Evolutionary conservation across 2,888 invertebrate genomes (phyloP).

Genomic region (Drosophila pegasa): DNA sequence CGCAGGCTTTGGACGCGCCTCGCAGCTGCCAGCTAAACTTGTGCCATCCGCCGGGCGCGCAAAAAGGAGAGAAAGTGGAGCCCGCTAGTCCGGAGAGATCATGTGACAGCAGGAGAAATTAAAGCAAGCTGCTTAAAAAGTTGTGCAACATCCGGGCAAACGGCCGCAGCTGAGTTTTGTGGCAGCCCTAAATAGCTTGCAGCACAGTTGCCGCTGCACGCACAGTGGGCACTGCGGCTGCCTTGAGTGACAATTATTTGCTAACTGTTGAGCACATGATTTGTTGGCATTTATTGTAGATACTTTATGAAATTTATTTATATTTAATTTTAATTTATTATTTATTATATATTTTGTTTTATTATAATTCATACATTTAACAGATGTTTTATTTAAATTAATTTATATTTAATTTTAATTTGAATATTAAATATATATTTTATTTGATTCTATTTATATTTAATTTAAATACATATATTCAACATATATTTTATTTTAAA

Average conservation of each 20-base stretch:
- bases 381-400: too few relatives aligned
- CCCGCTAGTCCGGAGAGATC: conserved; percentile 37
- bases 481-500: too few relatives aligned
- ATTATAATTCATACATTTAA: too few relatives aligned
- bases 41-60: conserved; percentile 31
- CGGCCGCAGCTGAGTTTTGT: conserved; percentile 39
- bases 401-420: too few relatives aligned
- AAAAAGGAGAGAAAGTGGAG: conserved; percentile 1
- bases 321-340: too few relatives aligned
- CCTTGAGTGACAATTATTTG: not conserved
- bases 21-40: conserved; percentile 48
- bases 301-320: too few relatives aligned
- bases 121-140: conserved; percentile 69
- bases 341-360: too few relatives aligned
- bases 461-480: too few relatives aligned
- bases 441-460: too few relatives aligned
- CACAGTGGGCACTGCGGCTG: conserved; percentile 20
- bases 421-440: too few relatives aligned
- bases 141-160: conserved; percentile 65
- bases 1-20: conserved; percentile 53
- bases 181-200: conserved; percentile 38
- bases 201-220: conserved; percentile 15
- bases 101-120: conserved; percentile 60
- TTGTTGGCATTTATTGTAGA: too few relatives aligned
- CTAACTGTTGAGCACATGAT: not conserved